Evolutionary conservation across 2,797 vertebrate genomes (phyloP).

Genomic region (Gymnodraco acuticeps): DNA sequence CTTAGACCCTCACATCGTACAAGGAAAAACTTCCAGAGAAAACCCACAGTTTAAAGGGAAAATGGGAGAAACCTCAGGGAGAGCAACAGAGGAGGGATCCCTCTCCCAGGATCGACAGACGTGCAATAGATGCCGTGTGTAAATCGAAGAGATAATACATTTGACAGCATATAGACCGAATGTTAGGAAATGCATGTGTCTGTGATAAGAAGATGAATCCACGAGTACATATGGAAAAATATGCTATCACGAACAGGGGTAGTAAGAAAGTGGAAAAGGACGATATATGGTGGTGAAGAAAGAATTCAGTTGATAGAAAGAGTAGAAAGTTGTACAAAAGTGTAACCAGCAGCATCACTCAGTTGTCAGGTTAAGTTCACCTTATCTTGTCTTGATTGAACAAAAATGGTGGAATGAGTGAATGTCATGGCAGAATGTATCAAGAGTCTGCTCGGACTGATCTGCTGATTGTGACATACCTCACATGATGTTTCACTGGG

Average conservation of each 20-base stretch:
- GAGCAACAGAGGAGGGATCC: too few species aligned
- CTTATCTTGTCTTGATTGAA: conserved; percentile 5
- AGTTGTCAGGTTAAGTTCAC: conserved; percentile 17
- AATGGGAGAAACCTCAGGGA: too few species aligned
- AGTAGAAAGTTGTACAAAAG: not conserved
- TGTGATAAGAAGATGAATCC: too few species aligned
- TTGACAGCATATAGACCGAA: too few species aligned
- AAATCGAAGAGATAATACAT: too few species aligned
- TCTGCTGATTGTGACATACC: not conserved
- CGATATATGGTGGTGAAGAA: not conserved
- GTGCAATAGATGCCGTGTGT: too few species aligned
- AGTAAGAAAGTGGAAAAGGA: conserved; percentile 5
- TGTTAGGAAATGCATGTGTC: too few species aligned
- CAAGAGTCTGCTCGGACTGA: conserved; percentile 4
- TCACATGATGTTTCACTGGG: not conserved
- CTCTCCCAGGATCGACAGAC: too few species aligned
- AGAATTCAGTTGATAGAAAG: not conserved
- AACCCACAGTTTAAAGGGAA: too few species aligned
- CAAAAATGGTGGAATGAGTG: conserved; percentile 9
- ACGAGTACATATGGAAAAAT: conserved; percentile 16
- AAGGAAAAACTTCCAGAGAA: too few species aligned
- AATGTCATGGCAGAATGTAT: conserved; percentile 11
- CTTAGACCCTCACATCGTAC: too few species aligned
- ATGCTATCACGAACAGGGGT: not conserved
- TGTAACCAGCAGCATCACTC: not conserved